These are phyloP conservation scores for Scopus umbretta DNA, from an alignment of 2,113 vertebrate species.

Conservation along the genomic window DNA sequence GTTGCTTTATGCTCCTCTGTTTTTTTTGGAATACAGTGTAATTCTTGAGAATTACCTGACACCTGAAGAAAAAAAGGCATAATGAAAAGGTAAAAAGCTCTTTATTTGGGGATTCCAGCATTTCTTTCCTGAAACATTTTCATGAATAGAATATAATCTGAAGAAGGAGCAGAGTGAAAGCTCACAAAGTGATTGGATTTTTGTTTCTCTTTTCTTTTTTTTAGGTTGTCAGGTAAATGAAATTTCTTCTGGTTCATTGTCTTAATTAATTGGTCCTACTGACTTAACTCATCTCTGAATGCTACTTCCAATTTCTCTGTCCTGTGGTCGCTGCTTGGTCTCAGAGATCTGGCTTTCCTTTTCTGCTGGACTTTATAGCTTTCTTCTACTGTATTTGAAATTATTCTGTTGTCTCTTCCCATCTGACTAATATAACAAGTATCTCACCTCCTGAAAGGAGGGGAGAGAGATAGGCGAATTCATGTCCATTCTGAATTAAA, in stretches of 20 bases:
- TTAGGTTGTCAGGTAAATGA: constrained; percentile 15
- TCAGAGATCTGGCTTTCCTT: background rate
- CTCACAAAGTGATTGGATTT: background rate
- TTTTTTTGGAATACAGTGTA: background rate
- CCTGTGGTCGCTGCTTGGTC: background rate
- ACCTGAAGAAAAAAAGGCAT: background rate
- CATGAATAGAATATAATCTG: background rate
- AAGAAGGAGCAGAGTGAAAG: background rate
- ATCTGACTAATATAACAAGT: constrained; percentile 1
- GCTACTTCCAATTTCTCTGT: background rate
- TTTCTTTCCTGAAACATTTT: background rate
- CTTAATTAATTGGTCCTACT: constrained; percentile 18
- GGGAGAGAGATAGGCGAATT: background rate
- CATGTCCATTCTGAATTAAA: background rate
- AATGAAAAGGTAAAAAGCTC: background rate
- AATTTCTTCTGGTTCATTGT: constrained; percentile 24
- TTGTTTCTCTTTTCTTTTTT: background rate
- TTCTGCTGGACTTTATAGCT: background rate
- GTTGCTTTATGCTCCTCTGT: background rate
- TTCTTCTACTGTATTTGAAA: background rate
- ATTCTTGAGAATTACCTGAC: background rate
- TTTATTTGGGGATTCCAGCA: background rate
- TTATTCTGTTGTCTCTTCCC: background rate
- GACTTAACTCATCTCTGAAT: background rate
- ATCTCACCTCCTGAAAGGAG: background rate